These are phyloP conservation scores for Scaptomyza flava DNA, from an alignment of 2,888 invertebrate genomes.

Conservation along the genomic window DNA sequence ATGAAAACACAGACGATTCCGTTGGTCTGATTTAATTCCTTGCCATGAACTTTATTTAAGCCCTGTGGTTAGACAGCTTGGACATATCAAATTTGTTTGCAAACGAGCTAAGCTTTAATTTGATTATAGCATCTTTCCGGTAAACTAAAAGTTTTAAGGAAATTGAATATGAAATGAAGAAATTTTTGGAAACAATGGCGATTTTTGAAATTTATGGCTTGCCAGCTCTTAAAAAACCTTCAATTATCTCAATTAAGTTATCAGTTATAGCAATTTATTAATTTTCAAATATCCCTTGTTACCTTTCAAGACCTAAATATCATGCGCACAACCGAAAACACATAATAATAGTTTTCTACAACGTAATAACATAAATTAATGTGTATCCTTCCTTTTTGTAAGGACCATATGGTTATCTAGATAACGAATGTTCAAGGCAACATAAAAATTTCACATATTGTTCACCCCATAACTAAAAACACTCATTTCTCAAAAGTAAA, in stretches of 20 bases:
- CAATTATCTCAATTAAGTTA: neutral
- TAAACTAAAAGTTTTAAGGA: neutral
- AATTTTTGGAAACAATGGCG: too few species aligned
- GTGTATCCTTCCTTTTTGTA: slow-evolving; percentile 4
- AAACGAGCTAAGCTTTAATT: neutral
- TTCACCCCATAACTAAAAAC: neutral
- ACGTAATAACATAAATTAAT: slow-evolving; percentile 11
- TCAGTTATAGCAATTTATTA: neutral
- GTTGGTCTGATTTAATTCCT: slow-evolving; percentile 44
- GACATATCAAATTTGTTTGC: slow-evolving; percentile 7
- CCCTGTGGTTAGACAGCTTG: slow-evolving; percentile 1
- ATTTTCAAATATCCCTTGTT: neutral
- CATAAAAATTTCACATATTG: slow-evolving; percentile 21
- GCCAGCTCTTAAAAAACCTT: neutral
- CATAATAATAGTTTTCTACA: neutral
- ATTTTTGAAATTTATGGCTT: too few species aligned
- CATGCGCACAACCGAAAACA: neutral
- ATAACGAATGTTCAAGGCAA: slow-evolving; percentile 11
- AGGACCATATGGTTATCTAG: slow-evolving; percentile 53
- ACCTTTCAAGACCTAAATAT: neutral
- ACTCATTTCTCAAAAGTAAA: slow-evolving; percentile 42
- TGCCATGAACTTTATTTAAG: slow-evolving; percentile 12
- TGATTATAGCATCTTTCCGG: neutral
- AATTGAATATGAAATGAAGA: neutral
- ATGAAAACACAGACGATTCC: slow-evolving; percentile 21